Percentiles rank a stretch among this genome's conserved stretches.
Conservation (phyloP, 2,888 invertebrate species). For the Chelonus formosanus region DNA sequence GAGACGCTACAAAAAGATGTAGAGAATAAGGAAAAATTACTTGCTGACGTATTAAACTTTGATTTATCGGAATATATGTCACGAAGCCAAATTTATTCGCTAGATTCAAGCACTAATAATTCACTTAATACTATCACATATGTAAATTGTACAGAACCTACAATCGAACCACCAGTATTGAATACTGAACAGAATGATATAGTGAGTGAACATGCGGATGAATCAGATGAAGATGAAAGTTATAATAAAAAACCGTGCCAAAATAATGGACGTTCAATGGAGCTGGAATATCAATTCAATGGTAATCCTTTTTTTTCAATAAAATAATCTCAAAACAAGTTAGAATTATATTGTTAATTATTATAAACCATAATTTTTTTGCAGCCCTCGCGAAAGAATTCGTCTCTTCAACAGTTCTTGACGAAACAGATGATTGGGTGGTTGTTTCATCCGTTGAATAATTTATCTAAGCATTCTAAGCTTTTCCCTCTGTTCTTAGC, state of each 20-base stretch:
- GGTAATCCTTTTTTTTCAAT: slow-evolving; percentile 42
- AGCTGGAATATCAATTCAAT: slow-evolving; percentile 53
- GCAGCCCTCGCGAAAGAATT: slow-evolving; percentile 57
- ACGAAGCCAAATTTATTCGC: slow-evolving; percentile 45
- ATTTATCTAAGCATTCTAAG: neutral
- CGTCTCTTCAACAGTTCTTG: slow-evolving; percentile 49
- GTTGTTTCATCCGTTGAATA: slow-evolving; percentile 44
- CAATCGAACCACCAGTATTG: slow-evolving; percentile 18
- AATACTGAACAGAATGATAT: slow-evolving; percentile 23
- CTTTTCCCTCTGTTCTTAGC: neutral
- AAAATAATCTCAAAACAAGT: neutral
- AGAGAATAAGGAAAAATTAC: slow-evolving; percentile 77
- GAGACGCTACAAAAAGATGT: slow-evolving; percentile 76
- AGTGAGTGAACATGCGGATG: slow-evolving; percentile 41
- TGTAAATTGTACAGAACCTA: slow-evolving; percentile 43
- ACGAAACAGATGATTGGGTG: slow-evolving; percentile 59
- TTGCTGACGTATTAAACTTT: slow-evolving; percentile 74
- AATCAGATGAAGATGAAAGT: slow-evolving; percentile 58
- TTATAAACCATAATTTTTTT: slow-evolving; percentile 35
- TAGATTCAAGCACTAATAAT: slow-evolving; percentile 43
- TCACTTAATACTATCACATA: slow-evolving; percentile 44
- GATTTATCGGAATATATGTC: slow-evolving; percentile 64
- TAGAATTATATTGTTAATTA: too few relatives aligned
- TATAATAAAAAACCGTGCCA: slow-evolving; percentile 42
- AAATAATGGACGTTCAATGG: slow-evolving; percentile 33